These are phyloP conservation scores for Geophilus truncorum DNA, from an alignment of 2,888 invertebrate genomes.

Conservation along the genomic window DNA sequence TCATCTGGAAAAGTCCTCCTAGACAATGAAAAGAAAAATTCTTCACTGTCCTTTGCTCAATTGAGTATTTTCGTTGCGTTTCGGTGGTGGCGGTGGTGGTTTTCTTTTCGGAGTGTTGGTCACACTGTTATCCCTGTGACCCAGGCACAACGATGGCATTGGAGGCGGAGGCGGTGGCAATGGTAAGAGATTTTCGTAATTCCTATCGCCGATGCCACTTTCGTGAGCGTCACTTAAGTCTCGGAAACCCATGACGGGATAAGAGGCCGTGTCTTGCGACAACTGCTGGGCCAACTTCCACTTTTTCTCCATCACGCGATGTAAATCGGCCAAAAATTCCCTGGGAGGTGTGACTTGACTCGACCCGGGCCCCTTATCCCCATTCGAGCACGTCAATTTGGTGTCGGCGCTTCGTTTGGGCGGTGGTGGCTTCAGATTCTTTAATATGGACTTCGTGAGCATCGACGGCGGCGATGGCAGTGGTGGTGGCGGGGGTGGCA, in stretches of 20 bases:
- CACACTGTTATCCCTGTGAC: neutral
- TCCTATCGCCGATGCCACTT: neutral
- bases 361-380: slow-evolving; percentile 55
- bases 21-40: neutral
- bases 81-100: slow-evolving; percentile 85
- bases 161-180: slow-evolving; percentile 42
- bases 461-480: slow-evolving; percentile 38
- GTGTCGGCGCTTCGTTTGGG: slow-evolving; percentile 72
- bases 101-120: slow-evolving; percentile 50
- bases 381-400: slow-evolving; percentile 55
- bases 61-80: slow-evolving; percentile 81
- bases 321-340: slow-evolving; percentile 80
- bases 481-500: slow-evolving; percentile 39
- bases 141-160: slow-evolving; percentile 31
- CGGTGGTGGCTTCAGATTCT: slow-evolving; percentile 49
- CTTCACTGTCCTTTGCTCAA: slow-evolving; percentile 45
- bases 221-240: slow-evolving; percentile 41
- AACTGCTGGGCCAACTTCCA: slow-evolving; percentile 85
- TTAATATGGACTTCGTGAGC: slow-evolving; percentile 18
- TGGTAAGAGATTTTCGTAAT: slow-evolving; percentile 3
- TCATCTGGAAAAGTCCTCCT: neutral
- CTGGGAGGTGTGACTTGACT: slow-evolving; percentile 48
- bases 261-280: slow-evolving; percentile 73
- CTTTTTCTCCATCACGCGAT: slow-evolving; percentile 87
- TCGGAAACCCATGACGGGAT: slow-evolving; percentile 83